phyloP scores from a whole-genome alignment of 2,113 vertebrate genomes.

The Trochalopteron elliotii region DNA sequence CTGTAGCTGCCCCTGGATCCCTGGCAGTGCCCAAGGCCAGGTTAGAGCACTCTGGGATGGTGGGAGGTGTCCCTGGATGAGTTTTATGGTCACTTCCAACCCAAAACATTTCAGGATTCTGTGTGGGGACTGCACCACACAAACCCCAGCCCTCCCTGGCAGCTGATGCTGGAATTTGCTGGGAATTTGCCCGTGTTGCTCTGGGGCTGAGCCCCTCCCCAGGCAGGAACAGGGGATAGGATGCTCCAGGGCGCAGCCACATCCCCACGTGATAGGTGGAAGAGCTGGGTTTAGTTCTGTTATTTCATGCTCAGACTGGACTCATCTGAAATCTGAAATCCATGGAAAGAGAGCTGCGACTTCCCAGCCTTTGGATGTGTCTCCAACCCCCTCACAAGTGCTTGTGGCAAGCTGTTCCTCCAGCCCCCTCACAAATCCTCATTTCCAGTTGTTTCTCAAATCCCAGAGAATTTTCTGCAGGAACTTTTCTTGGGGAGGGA shows the following conservation, averaged over 20 bases:
- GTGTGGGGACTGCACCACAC: accelerated
- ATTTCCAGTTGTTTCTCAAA: not conserved
- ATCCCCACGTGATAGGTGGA: accelerated
- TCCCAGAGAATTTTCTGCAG: not conserved
- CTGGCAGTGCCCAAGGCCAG: not conserved
- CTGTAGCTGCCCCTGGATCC: not conserved
- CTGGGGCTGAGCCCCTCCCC: not conserved
- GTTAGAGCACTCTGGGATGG: not conserved
- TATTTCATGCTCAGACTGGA: not conserved
- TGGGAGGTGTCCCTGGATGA: not conserved
- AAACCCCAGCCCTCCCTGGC: accelerated
- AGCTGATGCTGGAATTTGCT: not conserved
- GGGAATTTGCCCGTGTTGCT: accelerated
- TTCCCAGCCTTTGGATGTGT: accelerated
- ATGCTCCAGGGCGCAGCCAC: accelerated
- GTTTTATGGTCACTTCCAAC: not conserved
- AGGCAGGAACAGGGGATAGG: not conserved
- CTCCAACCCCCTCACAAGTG: not conserved
- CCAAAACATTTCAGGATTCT: not conserved
- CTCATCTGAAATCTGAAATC: not conserved
- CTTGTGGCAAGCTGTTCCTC: not conserved
- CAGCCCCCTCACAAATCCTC: not conserved
- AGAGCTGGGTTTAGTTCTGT: not conserved
- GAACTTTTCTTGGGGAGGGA: not conserved
- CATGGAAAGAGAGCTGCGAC: not conserved